Base-by-base conservation (phyloP, 2,797 vertebrate genomes). In the Ciconia nigra region DNA sequence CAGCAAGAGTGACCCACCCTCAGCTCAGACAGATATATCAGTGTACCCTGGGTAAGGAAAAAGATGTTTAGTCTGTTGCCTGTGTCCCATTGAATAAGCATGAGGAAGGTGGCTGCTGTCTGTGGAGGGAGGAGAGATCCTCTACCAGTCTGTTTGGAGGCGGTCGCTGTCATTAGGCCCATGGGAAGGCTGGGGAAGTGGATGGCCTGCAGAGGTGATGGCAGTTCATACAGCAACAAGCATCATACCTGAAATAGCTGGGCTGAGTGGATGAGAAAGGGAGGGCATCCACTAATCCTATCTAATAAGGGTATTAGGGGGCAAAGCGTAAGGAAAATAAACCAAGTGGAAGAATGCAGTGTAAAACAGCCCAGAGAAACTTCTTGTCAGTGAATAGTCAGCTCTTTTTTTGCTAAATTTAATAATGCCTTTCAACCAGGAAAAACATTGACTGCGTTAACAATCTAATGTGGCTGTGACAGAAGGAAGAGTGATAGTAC, bases 121-220 rank as follows among this genome's bases (percentile, higher is more conserved):
- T 69, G 49, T 57, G 55, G 37, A 80, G n/a, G 65, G 65, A 52
- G 31, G 28, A 73, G 47, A 31, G 28, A 67, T 41, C 24, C 4
- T 57, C 20, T 20, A 5, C 20, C 11, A 2, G 21, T 26, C 28
- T 72, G 16, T 49, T 16, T 4, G 46, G 13, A 59, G 46, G 15
- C 0, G 1, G 9, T 25, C 7, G 22, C 39, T 71, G n/a, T 35
- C 22, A 3, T 29, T 33, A 28, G 31, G 46, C 26, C 35, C 0
- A 0, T 54, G 33, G 31, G 29, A 65, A 65, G 41, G 46, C 19
- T 61, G 22, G 16, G 15, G 14, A 71, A 26, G 35, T 25, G 33
- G 33, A 16, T 79, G 47, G 19, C 17, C 47, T 44, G 47, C 54
- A 57, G 72, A 65, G 59, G 28, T 29, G 22, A n/a, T 2, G 14